Conservation (phyloP, 2,888 invertebrate species). For the Aproaerema taeniolella region DNA sequence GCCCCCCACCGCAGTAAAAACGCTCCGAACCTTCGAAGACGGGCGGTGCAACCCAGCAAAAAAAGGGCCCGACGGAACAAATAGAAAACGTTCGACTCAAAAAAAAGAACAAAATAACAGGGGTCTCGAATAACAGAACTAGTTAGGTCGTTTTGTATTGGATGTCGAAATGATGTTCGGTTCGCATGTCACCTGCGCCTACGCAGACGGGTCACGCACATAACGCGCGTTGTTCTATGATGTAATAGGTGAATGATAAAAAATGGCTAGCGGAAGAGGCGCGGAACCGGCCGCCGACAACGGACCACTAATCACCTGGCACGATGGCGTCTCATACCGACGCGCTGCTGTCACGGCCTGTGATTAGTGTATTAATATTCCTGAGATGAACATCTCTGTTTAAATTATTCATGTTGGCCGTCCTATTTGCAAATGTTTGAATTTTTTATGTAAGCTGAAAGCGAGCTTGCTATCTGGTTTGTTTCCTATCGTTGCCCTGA, state of each 20-base stretch:
- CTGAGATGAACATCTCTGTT: constrained; percentile 32
- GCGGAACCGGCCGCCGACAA: constrained; percentile 49
- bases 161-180: constrained; percentile 51
- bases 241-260: constrained; percentile 58
- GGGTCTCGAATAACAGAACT: constrained; percentile 65
- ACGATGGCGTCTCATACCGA: constrained; percentile 37
- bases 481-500: constrained; percentile 43
- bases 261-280: constrained; percentile 60
- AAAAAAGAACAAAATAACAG: constrained; percentile 60
- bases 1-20: constrained; percentile 58
- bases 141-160: constrained; percentile 44
- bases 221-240: constrained; percentile 48
- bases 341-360: constrained; percentile 8
- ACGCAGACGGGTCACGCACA: constrained; percentile 58
- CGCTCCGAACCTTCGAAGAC: constrained; percentile 62
- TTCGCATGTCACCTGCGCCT: constrained; percentile 70
- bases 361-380: constrained; percentile 35
- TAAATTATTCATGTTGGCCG: constrained; percentile 52
- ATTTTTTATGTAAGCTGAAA: constrained; percentile 43
- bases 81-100: constrained; percentile 60
- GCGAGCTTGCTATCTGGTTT: constrained; percentile 28
- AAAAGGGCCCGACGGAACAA: constrained; percentile 72
- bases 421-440: no score
- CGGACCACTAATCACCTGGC: constrained; percentile 45
- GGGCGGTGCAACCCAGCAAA: constrained; percentile 65